Evolutionary conservation across 2,888 invertebrate species (phyloP).

Genomic region (Theretra japonica): DNA sequence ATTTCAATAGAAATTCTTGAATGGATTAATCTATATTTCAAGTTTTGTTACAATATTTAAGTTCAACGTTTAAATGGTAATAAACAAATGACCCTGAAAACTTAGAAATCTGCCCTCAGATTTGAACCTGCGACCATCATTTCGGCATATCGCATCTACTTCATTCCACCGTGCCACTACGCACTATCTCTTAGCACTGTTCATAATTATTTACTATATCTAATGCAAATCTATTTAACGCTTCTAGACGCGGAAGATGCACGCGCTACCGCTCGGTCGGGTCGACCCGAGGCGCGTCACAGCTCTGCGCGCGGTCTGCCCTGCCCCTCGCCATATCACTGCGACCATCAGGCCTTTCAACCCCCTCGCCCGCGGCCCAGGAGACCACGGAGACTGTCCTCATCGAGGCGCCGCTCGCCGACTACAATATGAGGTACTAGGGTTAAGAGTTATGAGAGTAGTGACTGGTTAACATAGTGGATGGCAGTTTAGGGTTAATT

Average conservation of each 20-base stretch:
- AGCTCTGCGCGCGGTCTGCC: constrained; percentile 89
- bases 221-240: no score
- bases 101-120: no score
- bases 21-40: no score
- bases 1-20: no score
- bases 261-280: constrained; percentile 89
- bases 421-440: constrained; percentile 55
- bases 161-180: no score
- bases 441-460: background rate
- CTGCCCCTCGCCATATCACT: constrained; percentile 91
- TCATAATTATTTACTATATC: no score
- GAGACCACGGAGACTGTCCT: constrained; percentile 70
- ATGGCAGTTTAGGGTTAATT: background rate
- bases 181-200: no score
- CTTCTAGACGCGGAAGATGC: constrained; percentile 86
- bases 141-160: no score
- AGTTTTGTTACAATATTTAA: no score
- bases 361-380: constrained; percentile 58
- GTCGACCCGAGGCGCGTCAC: constrained; percentile 88
- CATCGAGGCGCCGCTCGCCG: constrained; percentile 62
- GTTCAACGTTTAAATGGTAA: no score
- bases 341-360: constrained; percentile 84
- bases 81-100: no score
- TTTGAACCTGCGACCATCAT: no score
- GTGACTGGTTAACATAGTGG: background rate